Base-by-base conservation (phyloP, 2,888 invertebrate genomes). In the Sclerodermus sp. region DNA sequence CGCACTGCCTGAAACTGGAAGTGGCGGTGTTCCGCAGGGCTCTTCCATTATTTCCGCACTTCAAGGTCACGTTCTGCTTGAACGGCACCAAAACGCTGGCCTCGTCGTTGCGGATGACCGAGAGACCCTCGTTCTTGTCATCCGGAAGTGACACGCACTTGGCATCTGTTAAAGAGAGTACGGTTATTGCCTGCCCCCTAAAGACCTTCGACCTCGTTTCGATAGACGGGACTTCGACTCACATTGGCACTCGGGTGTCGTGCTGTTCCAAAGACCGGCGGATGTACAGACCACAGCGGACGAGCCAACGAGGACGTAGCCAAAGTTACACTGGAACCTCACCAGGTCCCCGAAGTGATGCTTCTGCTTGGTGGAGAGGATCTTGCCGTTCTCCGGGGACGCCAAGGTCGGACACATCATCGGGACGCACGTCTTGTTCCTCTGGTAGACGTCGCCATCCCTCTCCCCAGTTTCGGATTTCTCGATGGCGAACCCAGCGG, bases 401-500 rank as follows among this genome's bases (percentile, higher is more conserved):
- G 82, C 76, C 36, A 94, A 74, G 1, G 82, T 76, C 4, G 93
- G 91, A 62, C 95, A 96, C 91, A 93, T 92, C 1, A 94, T 84
- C 0, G 93, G 92, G 10, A 96, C 96, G 77, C 96, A 97, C 29
- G 96, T 92, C 80, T 97, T 96, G 76, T 96, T 96, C 63, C 89
- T 85, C 74, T 93, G 90, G 74, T 89, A 91, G 1, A 88, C 84
- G 72, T 97, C 96, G 0, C 93, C 94, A 68, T 95, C 93, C 51
- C 91, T 84, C 55, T 88, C 84, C 4, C 98, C 97, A 46, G 87
- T 88, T 81, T 98, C 97, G 0, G 87, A 87, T 47, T 82, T 80
- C 66, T 91, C 91, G 45, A 97, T 85, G 42, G 81, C 71, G 70
- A 88, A 94, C 12, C 94, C 95, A 53, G 95, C 93, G 0, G 96